Percentiles rank a stretch among this genome's conserved stretches.
Conservation (phyloP, 2,888 invertebrate species). For the Alloscopus bannaensis region DNA sequence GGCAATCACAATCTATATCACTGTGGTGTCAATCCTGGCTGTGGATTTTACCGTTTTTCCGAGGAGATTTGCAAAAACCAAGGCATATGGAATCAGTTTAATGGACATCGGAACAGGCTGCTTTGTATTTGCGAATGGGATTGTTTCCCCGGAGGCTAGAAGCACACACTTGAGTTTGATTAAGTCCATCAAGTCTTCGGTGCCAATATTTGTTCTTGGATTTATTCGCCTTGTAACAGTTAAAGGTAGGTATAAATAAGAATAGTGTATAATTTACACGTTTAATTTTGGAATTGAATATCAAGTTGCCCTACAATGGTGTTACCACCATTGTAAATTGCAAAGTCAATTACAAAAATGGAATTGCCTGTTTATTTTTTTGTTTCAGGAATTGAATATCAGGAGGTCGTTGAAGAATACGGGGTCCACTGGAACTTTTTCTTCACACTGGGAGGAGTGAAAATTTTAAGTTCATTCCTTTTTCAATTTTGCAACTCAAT, state of each 20-base stretch:
- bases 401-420: slow-evolving; percentile 93
- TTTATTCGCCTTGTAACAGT: slow-evolving; percentile 77
- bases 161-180: slow-evolving; percentile 74
- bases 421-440: slow-evolving; percentile 99
- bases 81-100: slow-evolving; percentile 87
- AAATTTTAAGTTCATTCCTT: slow-evolving; percentile 82
- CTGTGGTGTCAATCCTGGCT: slow-evolving; percentile 90
- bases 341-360: no score
- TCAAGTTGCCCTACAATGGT: neutral
- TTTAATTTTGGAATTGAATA: neutral
- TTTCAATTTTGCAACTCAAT: slow-evolving; percentile 78
- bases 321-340: neutral
- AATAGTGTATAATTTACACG: slow-evolving; percentile 8
- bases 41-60: slow-evolving; percentile 96
- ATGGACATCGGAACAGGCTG: slow-evolving; percentile 98
- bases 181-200: slow-evolving; percentile 75
- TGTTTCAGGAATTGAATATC: slow-evolving; percentile 82
- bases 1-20: slow-evolving; percentile 83
- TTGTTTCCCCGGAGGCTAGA: slow-evolving; percentile 81
- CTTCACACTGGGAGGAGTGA: slow-evolving; percentile 90
- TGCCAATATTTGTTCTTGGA: slow-evolving; percentile 80
- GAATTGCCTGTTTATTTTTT: slow-evolving; percentile 6
- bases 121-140: slow-evolving; percentile 88
- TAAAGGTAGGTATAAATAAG: slow-evolving; percentile 66
- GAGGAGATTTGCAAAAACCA: slow-evolving; percentile 89